These are phyloP conservation scores for Drosophila testacea DNA, from an alignment of 2,888 invertebrate genomes.

Conservation along the genomic window DNA sequence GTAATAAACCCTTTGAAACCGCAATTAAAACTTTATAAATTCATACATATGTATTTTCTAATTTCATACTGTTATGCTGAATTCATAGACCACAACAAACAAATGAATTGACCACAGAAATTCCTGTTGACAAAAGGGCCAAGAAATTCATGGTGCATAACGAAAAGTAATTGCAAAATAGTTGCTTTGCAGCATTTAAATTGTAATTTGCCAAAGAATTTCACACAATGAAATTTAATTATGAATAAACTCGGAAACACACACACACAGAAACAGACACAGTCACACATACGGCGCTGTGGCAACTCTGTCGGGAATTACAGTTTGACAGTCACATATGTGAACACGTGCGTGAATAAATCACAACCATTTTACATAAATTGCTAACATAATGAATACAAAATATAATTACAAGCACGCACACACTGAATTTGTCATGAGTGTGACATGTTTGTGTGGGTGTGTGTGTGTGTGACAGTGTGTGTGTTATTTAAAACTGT, in stretches of 20 bases:
- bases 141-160: constrained; percentile 34
- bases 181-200: constrained; percentile 42
- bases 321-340: constrained; percentile 19
- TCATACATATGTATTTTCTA: not conserved
- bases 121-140: constrained; percentile 21
- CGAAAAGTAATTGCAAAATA: constrained; percentile 65
- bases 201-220: constrained; percentile 68
- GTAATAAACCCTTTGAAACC: constrained; percentile 1
- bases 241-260: constrained; percentile 34
- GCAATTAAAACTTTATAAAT: constrained; percentile 12
- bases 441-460: not conserved
- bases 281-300: not conserved
- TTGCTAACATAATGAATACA: constrained; percentile 39
- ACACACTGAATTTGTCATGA: constrained; percentile 5
- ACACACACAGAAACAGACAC: constrained; percentile 4
- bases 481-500: constrained; percentile 33
- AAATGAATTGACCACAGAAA: constrained; percentile 35
- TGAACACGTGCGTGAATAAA: constrained; percentile 33
- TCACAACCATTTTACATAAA: constrained; percentile 51
- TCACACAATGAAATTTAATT: constrained; percentile 66
- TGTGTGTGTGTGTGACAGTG: not conserved
- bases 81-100: constrained; percentile 20
- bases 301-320: constrained; percentile 19
- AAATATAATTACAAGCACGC: constrained; percentile 45
- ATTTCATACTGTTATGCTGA: constrained; percentile 1